These are phyloP conservation scores for Acrossocheilus fasciatus DNA, from an alignment of 2,797 vertebrate species.

Conservation along the genomic window DNA sequence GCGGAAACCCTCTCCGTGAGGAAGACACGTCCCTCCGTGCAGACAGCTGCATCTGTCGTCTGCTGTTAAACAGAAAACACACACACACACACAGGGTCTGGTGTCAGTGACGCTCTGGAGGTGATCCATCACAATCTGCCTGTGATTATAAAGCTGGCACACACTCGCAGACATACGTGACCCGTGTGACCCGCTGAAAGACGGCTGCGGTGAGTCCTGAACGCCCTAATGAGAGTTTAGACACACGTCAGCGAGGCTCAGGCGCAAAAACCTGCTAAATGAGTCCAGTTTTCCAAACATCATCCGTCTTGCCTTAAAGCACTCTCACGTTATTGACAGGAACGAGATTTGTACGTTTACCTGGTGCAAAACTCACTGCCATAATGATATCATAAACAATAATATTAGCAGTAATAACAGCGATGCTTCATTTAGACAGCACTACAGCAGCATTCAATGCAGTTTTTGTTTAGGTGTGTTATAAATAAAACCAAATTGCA, in stretches of 20 bases:
- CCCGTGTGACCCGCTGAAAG: background rate
- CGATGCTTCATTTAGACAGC: background rate
- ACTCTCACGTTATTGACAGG: background rate
- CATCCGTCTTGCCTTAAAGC: background rate
- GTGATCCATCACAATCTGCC: slow-evolving; percentile 41
- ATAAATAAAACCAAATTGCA: background rate
- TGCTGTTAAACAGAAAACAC: slow-evolving; percentile 42
- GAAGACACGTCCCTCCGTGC: slow-evolving; percentile 89
- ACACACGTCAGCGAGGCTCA: background rate
- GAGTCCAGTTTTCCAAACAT: background rate
- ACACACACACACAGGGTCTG: slow-evolving; percentile 33
- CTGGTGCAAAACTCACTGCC: background rate
- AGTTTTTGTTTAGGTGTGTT: background rate
- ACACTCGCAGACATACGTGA: background rate
- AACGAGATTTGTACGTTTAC: background rate
- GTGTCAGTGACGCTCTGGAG: slow-evolving; percentile 15
- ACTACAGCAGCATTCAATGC: background rate
- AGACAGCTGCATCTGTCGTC: slow-evolving; percentile 83
- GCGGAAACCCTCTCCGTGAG: slow-evolving; percentile 85
- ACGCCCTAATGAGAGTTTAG: background rate
- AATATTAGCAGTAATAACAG: background rate
- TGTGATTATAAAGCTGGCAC: slow-evolving; percentile 36
- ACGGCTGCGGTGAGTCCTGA: background rate
- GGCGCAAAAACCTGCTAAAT: background rate
- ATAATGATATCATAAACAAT: background rate